Evolutionary conservation across 2,797 vertebrate genomes (phyloP), one percentile per base, ranked within the genome.

Genomic region (Anguilla marmorata): DNA sequence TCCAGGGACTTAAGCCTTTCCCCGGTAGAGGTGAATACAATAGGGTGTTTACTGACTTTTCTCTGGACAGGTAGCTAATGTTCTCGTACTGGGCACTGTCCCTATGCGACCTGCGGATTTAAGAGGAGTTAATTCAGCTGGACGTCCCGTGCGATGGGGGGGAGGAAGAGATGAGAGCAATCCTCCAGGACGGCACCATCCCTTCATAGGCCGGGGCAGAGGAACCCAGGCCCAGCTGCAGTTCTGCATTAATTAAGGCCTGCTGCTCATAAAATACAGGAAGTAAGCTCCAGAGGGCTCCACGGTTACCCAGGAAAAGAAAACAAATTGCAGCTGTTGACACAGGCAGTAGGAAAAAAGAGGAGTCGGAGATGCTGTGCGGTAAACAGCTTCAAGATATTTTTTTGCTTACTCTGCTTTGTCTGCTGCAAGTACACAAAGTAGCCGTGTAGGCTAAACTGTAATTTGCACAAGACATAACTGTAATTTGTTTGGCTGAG

Each of bases 241-340:
- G 2, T 56, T 16, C 50, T 54, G 45, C 87, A 86, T 86, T 92
- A 91, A 94, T 92, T 93, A 92, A 84, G 87, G 86, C 80, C 82
- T 84, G 48, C 91, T 48, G 87, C 76, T 79, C 80, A 83, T 86
- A 88, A 84, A 89, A 88, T 86, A 84, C 89, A 92, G 88, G 86
- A 91, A 87, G 82, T 87, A 33, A 88, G 79, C 88, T 91, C 93
- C 90, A 90, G 85, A 88, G 92, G 92, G 89, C 91, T 74, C 56
- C 84, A 74, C 11, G 79, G 91, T 90, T 86, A 85, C 87, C 84
- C 54, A 91, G 87, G 72, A 89, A 60, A 89, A 91, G 86, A 89
- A 89, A 90, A 90, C 85, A 80, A 90, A 89, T 66, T 86, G 37
- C 52, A 58, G 52, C 52, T 58, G 60, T 37, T 63, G 89, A 72